These are phyloP conservation scores for Drosophila grimshawi DNA, from an alignment of 1,140 invertebrate species.

Conservation along the genomic window DNA sequence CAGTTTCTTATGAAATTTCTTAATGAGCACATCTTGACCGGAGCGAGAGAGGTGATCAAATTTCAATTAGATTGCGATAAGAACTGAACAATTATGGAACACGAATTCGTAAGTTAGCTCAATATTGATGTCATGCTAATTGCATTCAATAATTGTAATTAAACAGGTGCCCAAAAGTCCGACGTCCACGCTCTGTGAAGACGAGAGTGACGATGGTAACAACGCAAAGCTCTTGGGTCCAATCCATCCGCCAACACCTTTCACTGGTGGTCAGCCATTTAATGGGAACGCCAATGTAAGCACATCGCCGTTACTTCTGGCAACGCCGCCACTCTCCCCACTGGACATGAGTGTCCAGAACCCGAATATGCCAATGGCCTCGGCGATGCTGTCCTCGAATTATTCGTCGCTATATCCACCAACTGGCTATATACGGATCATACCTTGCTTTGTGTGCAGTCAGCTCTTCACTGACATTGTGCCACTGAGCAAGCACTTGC, in stretches of 20 bases:
- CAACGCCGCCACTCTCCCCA: conserved; percentile 53
- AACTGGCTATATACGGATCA: conserved; percentile 24
- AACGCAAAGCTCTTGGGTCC: neutral
- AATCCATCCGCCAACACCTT: neutral
- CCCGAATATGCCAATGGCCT: conserved; percentile 6
- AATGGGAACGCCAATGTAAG: neutral
- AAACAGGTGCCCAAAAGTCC: neutral
- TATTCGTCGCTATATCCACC: neutral
- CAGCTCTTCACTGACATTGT: conserved; percentile 46
- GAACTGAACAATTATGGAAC: neutral
- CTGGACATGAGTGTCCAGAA: neutral
- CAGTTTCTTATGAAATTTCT: neutral
- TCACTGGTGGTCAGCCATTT: neutral
- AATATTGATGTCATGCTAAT: neutral
- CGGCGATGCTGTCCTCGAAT: conserved; percentile 15
- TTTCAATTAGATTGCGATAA: neutral
- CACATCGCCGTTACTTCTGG: neutral
- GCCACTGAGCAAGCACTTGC: conserved; percentile 41
- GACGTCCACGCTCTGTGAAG: neutral
- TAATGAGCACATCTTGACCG: neutral
- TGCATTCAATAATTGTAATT: no score
- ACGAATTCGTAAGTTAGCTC: neutral
- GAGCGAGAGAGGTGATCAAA: neutral
- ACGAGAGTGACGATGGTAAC: neutral
- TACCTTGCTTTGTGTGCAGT: conserved; percentile 61